Evolutionary conservation across 2,888 invertebrate genomes (phyloP).

Genomic region (Sipha maydis): DNA sequence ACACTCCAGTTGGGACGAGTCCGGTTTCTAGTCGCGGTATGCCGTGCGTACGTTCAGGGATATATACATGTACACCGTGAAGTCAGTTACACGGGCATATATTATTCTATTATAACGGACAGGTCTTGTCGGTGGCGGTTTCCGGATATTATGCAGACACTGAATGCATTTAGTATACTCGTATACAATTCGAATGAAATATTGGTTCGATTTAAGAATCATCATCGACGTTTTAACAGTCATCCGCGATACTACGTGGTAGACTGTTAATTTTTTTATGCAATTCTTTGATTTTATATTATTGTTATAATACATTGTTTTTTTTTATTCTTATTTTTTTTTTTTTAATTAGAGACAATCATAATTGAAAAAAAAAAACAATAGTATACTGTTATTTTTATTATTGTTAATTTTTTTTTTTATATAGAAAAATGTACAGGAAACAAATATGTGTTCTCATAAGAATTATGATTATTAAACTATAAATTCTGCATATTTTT

Average conservation of each 20-base stretch:
- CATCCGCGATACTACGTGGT: not conserved
- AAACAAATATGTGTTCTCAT: constrained; percentile 34
- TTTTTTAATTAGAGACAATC: constrained; percentile 10
- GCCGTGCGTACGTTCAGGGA: not conserved
- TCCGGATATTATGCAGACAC: constrained; percentile 29
- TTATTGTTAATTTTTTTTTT: not conserved
- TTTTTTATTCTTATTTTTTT: no score
- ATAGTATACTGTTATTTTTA: not conserved
- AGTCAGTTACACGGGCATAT: not conserved
- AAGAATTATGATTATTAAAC: constrained; percentile 30
- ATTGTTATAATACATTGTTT: no score
- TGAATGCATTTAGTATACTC: not conserved
- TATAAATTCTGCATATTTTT: not conserved
- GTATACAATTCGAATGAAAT: not conserved
- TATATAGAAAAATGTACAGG: not conserved
- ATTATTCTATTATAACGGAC: not conserved
- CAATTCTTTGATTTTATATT: not conserved
- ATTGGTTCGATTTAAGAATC: constrained; percentile 20
- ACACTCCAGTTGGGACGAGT: constrained; percentile 41
- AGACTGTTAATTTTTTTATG: not conserved
- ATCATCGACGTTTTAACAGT: constrained; percentile 33
- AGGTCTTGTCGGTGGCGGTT: constrained; percentile 37
- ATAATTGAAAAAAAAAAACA: constrained; percentile 2
- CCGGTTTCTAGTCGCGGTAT: constrained; percentile 20
- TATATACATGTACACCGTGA: not conserved